Evolutionary conservation across 1,140 invertebrate genomes (phyloP).

Genomic region (Bombus haemorrhoidalis): DNA sequence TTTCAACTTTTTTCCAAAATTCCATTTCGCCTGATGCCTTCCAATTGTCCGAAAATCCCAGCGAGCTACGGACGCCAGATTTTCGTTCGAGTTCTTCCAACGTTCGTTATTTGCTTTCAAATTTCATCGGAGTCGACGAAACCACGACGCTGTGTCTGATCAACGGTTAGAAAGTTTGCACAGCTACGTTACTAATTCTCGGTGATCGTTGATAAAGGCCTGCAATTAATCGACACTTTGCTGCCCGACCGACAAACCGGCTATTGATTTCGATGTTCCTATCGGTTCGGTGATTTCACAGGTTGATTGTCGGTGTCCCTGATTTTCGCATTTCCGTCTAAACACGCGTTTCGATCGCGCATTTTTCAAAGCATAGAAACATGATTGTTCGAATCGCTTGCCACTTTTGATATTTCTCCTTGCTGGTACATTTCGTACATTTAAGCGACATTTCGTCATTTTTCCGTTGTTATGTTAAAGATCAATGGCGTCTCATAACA

Average conservation of each 20-base stretch:
- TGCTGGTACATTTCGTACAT: no score
- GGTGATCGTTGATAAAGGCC: slow-evolving; percentile 24
- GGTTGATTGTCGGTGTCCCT: neutral
- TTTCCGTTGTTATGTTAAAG: no score
- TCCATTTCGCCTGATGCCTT: no score
- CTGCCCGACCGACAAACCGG: neutral
- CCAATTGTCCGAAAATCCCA: no score
- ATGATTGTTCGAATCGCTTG: no score
- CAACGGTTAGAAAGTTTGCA: neutral
- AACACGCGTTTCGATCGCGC: neutral
- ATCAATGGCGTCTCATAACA: no score
- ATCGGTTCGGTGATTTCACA: neutral
- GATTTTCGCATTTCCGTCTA: no score
- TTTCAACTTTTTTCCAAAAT: neutral
- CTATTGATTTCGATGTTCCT: neutral
- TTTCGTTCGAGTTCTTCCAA: neutral
- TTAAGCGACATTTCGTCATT: no score
- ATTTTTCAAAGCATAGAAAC: no score
- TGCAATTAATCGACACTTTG: slow-evolving; percentile 40
- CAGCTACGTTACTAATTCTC: neutral
- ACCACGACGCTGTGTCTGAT: neutral
- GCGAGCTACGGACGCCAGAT: no score
- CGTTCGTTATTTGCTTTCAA: neutral
- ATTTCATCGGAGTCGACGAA: neutral
- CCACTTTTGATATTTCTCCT: no score